These are phyloP conservation scores for Zaprionus lachaisei DNA, from an alignment of 1,140 invertebrate species.

Conservation along the genomic window DNA sequence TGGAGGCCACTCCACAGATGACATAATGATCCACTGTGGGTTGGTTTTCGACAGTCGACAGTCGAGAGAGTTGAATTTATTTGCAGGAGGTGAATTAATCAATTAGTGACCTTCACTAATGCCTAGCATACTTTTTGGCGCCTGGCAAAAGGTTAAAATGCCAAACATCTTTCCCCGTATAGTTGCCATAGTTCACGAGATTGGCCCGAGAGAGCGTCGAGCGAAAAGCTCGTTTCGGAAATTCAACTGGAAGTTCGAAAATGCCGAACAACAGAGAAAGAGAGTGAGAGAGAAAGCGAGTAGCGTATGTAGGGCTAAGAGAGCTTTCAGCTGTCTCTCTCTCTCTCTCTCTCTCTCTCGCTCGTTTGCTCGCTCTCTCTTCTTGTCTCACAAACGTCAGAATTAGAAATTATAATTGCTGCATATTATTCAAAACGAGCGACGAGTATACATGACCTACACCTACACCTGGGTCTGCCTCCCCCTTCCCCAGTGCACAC, in stretches of 20 bases:
- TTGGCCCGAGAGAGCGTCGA: not conserved
- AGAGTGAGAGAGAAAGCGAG: not conserved
- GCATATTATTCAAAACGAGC: conserved; percentile 72
- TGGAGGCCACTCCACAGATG: not conserved
- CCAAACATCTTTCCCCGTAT: conserved; percentile 61
- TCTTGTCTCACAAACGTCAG: conserved; percentile 65
- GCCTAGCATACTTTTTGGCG: conserved; percentile 63
- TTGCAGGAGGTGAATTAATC: conserved; percentile 65
- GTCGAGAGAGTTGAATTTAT: conserved; percentile 13
- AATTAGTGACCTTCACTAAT: conserved; percentile 79
- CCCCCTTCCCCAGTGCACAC: not conserved
- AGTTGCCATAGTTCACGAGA: conserved; percentile 45
- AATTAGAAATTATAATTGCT: conserved; percentile 83
- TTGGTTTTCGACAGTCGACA: not conserved
- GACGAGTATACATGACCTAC: conserved; percentile 70
- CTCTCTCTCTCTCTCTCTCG: not conserved
- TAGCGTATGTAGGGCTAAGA: conserved; percentile 40
- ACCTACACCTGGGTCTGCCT: conserved; percentile 29
- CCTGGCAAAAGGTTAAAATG: conserved; percentile 77
- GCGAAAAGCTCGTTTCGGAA: not conserved
- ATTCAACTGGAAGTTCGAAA: not conserved
- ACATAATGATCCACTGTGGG: not conserved
- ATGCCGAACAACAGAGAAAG: not conserved
- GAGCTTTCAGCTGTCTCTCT: conserved; percentile 49
- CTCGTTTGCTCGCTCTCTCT: conserved; percentile 1